Evolutionary conservation across 1,140 invertebrate species (phyloP), one percentile per base, ranked within the genome.

Genomic region (Octopus bimaculoides): DNA sequence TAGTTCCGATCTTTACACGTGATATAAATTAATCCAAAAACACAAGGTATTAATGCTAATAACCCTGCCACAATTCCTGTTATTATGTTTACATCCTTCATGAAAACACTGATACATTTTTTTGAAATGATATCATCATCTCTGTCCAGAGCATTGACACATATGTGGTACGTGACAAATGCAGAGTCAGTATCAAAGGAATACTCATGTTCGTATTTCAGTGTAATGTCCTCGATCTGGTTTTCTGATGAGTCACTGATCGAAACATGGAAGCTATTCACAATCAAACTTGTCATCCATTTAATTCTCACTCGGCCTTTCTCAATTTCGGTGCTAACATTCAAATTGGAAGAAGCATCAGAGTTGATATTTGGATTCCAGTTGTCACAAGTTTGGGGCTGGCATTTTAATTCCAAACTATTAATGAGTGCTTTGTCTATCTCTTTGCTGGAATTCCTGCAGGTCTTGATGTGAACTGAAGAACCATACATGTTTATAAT

Each of bases 61-160:
- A 83, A 77, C 5, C 85, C 86, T 10, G 86, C 86, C 10, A 86
- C 61, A 71, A 87, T 86, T 26, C 86, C 86, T 20, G 84, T 83
- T 5, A 86, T 71, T 14, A 83, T 80, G 54, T 80, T 75, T 71
- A 4, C 26, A 17, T 71, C 66, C 8, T 14, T n/a, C 5, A 71
- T 5, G 14, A 12, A 71, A 71, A 17, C 52, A 8, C 52, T 69
- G 7, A 79, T 52, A 55, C 82, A 83, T 0, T 41, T 56, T 66
- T 76, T 41, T 20, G 66, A 61, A 5, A 83, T 52, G 5, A 78
- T 56, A 12, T 54, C 77, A 9, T 77, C 78, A 17, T 78, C 54
- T 41, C 81, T 82, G 4, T 66, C 14, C 54, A 82, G 52, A 9
- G 78, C 73, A 10, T 80, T 26, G 7, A 82, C 78, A 26, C 81